Evolutionary conservation across 2,797 vertebrate genomes (phyloP).

Genomic region (Enteromius paludinosus): DNA sequence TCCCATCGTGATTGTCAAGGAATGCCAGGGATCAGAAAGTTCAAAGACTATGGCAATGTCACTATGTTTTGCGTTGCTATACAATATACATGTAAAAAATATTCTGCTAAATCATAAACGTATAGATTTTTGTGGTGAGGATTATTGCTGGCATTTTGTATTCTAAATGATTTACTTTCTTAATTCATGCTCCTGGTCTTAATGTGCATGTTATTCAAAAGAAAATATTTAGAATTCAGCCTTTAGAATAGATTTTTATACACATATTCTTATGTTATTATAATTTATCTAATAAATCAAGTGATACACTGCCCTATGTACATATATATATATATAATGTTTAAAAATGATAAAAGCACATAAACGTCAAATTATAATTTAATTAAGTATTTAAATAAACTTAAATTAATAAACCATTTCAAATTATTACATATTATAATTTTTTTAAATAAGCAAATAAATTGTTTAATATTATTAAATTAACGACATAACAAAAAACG

Average conservation of each 20-base stretch:
- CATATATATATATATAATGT: too few species aligned
- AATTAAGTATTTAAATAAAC: too few species aligned
- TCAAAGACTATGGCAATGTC: constrained; percentile 7
- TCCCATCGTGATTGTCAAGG: constrained; percentile 3
- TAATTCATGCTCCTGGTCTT: neutral
- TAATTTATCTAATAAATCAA: neutral
- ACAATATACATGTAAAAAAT: constrained; percentile 24
- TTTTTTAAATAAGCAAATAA: too few species aligned
- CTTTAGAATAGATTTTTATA: neutral
- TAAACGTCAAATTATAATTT: too few species aligned
- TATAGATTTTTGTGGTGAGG: neutral
- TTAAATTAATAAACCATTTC: too few species aligned
- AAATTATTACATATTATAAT: too few species aligned
- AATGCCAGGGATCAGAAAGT: constrained; percentile 15
- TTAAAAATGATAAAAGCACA: too few species aligned
- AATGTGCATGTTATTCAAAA: neutral
- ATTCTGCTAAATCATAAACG: constrained; percentile 33
- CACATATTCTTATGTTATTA: neutral
- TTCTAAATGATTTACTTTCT: neutral
- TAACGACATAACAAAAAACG: neutral
- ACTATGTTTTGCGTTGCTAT: constrained; percentile 31
- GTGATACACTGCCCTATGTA: neutral
- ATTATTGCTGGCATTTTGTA: neutral
- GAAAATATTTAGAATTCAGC: neutral
- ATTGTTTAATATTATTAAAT: too few species aligned